Evolutionary conservation across 2,113 vertebrate species (phyloP), one percentile per base, ranked within the genome.

Genomic region (Vulpes lagopus): DNA sequence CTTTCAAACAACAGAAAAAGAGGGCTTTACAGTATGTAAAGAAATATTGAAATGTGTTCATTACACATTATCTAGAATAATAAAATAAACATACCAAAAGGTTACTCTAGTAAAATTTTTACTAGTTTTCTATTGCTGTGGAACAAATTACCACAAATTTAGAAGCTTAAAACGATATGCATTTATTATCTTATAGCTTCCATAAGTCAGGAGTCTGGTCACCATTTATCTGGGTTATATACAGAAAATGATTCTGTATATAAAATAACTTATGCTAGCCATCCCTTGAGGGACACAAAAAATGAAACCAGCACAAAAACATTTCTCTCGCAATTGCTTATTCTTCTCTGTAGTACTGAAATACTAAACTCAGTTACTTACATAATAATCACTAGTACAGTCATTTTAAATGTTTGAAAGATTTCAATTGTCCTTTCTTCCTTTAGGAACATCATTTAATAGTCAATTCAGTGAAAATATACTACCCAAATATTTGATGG

Each of bases 371-470:
- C n/a, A 85, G n/a, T 5, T 92, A 67, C 53, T 96, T 83, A 81
- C 43, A 81, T 88, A 90, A 87, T 92, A 95, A 88, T 86, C 67
- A 38, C 60, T 57, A 4, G 27, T 59, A 89, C 2, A 86, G 57
- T 92, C 71, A 89, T 85, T 93, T 64, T 78, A 86, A 94, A 94
- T 57, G 16, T 91, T 94, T 78, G 51, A 96, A 97, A 74, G 53
- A 30, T 74, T 93, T 88, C 71, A 93, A 73, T 83, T 91, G 32
- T 38, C n/a, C 38, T 93, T 10, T 95, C 16, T 95, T 65, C 38
- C 64, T 93, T 93, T 95, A 97, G 74, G n/a, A 96, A 92, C 71
- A 30, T 53, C 89, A 96, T 94, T 89, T 82, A 92, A 84, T 83
- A 57, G 22, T 49, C 38, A 95, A 79, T 86, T 97, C 79, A 92